Evolutionary conservation across 1,140 invertebrate species (phyloP).

Genomic region (Patella vulgata): DNA sequence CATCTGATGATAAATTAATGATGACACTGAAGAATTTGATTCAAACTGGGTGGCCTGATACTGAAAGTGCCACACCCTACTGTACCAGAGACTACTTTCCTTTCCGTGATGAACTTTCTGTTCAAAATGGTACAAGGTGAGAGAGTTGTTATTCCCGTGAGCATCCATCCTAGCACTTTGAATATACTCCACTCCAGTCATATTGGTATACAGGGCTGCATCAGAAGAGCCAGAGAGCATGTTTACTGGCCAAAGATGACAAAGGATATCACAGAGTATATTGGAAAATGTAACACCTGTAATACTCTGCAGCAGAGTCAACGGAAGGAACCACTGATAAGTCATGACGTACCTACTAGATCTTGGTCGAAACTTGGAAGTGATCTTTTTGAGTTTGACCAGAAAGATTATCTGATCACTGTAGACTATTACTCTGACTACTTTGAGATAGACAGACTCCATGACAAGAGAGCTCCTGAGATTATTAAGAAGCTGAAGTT

Average conservation of each 20-base stretch:
- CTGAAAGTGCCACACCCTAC: background rate
- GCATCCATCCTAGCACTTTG: background rate
- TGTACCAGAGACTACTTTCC: background rate
- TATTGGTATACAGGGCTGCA: conserved; percentile 2
- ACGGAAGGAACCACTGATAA: conserved; percentile 9
- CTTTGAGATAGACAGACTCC: conserved; percentile 28
- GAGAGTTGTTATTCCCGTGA: conserved; percentile 8
- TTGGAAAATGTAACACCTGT: conserved; percentile 25
- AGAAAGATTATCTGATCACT: conserved; percentile 30
- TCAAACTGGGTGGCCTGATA: conserved; percentile 9
- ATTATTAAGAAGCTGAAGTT: conserved; percentile 28
- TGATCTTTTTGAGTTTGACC: conserved; percentile 35
- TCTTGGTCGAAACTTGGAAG: too few relatives aligned
- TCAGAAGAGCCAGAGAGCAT: conserved; percentile 15
- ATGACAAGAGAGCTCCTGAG: conserved; percentile 7
- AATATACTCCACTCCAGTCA: conserved; percentile 6
- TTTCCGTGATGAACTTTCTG: conserved; percentile 3
- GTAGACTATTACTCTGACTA: conserved; percentile 37
- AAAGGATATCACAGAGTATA: conserved; percentile 25
- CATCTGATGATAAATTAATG: conserved; percentile 9
- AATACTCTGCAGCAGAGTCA: background rate
- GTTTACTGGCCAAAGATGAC: conserved; percentile 43
- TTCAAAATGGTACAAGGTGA: conserved; percentile 10
- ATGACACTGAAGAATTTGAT: background rate
- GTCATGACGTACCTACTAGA: background rate